Conservation (phyloP, 2,797 vertebrate genomes). For the Odontamblyopus lacepedii region DNA sequence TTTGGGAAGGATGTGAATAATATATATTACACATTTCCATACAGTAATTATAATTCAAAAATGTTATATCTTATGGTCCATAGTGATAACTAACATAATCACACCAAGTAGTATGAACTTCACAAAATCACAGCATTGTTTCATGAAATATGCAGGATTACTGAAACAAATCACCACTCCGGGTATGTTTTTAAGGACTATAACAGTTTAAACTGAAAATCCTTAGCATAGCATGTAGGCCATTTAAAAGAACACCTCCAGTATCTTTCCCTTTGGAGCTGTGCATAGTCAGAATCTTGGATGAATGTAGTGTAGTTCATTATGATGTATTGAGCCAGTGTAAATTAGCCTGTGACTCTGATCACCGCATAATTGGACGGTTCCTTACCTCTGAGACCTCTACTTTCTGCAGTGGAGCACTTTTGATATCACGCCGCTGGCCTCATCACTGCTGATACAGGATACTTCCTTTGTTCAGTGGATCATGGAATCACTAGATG, state of each 20-base stretch:
- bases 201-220: neutral
- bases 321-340: constrained; percentile 31
- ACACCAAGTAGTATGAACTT: too few species aligned
- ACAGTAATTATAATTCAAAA: too few species aligned
- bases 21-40: too few species aligned
- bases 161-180: neutral
- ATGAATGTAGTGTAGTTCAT: constrained; percentile 47
- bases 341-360: constrained; percentile 50
- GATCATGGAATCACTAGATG: neutral
- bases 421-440: constrained; percentile 31
- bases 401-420: constrained; percentile 35
- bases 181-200: neutral
- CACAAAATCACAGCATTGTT: too few species aligned
- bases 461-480: neutral
- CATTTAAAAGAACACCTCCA: neutral
- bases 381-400: constrained; percentile 43
- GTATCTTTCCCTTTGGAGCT: neutral
- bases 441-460: constrained; percentile 27
- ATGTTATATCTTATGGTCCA: too few species aligned
- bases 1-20: too few species aligned
- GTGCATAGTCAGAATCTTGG: constrained; percentile 20
- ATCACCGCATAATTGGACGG: constrained; percentile 59
- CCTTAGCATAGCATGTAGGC: neutral
- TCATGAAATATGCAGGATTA: too few species aligned
- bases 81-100: too few species aligned